Percentiles rank a stretch among this genome's conserved stretches.
Evolutionary conservation across 2,113 vertebrate genomes (phyloP).

Genomic region (Chunga burmeisteri): DNA sequence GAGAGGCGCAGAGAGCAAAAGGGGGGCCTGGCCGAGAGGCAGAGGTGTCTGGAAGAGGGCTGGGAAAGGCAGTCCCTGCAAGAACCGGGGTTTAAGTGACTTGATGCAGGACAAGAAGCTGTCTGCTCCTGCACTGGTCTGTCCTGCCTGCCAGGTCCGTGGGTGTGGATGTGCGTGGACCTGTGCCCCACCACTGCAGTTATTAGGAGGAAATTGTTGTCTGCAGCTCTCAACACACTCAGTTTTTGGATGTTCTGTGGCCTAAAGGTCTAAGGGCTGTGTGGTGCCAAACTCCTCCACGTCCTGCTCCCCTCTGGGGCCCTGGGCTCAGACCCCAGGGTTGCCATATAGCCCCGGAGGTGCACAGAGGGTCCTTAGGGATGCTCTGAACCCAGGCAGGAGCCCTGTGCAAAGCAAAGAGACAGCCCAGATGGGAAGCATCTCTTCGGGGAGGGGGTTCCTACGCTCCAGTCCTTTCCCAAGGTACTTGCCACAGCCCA

Average conservation of each 20-base stretch:
- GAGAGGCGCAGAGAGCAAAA: not conserved
- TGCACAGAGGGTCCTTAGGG: not conserved
- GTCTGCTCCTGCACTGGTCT: not conserved
- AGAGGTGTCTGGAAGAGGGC: not conserved
- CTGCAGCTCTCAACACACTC: not conserved
- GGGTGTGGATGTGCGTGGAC: not conserved
- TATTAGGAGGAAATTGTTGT: not conserved
- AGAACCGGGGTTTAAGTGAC: not conserved
- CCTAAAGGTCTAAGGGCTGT: not conserved
- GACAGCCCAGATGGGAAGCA: not conserved
- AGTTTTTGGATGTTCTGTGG: not conserved
- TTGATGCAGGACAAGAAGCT: not conserved
- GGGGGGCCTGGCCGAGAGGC: not conserved
- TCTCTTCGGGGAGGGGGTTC: not conserved
- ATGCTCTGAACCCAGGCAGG: not conserved
- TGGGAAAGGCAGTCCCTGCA: not conserved
- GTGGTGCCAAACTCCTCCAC: not conserved
- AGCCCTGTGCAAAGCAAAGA: not conserved
- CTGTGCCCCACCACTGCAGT: accelerated
- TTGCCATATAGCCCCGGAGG: accelerated
- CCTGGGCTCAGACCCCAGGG: no score
- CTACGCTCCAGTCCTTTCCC: not conserved
- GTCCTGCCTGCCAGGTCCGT: not conserved
- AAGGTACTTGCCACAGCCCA: not conserved
- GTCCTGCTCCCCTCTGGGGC: not conserved